phyloP scores from a whole-genome alignment of 2,888 invertebrate species.

The Pollenia griseotomentosa region DNA sequence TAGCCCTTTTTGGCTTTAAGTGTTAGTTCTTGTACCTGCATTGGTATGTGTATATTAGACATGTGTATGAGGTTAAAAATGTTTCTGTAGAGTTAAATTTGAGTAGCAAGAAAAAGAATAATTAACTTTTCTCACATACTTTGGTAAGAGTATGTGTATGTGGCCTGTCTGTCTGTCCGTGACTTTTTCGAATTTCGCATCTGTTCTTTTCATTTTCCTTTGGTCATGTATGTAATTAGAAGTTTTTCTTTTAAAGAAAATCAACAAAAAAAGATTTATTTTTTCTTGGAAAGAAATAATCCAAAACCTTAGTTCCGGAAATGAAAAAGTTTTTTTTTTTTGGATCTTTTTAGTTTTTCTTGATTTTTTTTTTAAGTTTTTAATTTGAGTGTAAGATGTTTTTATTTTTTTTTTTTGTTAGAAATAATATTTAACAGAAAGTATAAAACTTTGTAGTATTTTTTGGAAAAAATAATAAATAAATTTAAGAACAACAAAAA shows the following conservation, averaged over 20 bases:
- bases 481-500: slow-evolving; percentile 17
- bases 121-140: slow-evolving; percentile 67
- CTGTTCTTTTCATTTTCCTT: slow-evolving; percentile 60
- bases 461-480: slow-evolving; percentile 16
- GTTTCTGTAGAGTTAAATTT: slow-evolving; percentile 36
- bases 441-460: slow-evolving; percentile 12
- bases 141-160: slow-evolving; percentile 11
- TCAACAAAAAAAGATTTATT: slow-evolving; percentile 53
- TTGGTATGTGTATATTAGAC: neutral
- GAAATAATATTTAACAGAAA: slow-evolving; percentile 18
- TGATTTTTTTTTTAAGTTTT: slow-evolving; percentile 12
- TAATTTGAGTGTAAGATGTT: neutral
- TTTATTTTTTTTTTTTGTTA: neutral
- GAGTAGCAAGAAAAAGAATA: slow-evolving; percentile 46
- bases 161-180: slow-evolving; percentile 25
- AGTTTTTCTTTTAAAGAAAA: slow-evolving; percentile 78
- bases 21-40: slow-evolving; percentile 11
- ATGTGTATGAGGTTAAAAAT: neutral
- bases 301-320: slow-evolving; percentile 56
- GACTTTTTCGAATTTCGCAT: slow-evolving; percentile 24
- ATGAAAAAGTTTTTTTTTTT: slow-evolving; percentile 66
- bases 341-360: slow-evolving; percentile 26
- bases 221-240: slow-evolving; percentile 82
- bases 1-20: slow-evolving; percentile 56
- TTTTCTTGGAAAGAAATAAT: slow-evolving; percentile 1